Conservation (phyloP, 2,113 vertebrate genomes). For the Synchiropus splendidus region DNA sequence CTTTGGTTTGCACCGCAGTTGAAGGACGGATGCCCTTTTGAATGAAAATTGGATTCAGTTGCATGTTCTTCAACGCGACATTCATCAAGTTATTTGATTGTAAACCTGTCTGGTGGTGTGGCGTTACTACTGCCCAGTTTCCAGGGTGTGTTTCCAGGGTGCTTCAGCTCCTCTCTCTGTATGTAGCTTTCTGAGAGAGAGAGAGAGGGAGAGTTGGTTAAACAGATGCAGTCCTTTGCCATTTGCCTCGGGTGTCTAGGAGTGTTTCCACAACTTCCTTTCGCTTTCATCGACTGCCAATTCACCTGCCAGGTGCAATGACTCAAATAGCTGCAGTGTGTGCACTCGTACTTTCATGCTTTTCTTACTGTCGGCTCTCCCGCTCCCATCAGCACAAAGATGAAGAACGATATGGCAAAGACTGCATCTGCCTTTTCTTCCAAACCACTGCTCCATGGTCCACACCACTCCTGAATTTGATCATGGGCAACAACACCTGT, state of each 20-base stretch:
- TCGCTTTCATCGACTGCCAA: slow-evolving; percentile 50
- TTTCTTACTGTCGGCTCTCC: slow-evolving; percentile 11
- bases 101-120: slow-evolving; percentile 16
- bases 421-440: slow-evolving; percentile 9
- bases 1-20: slow-evolving; percentile 17
- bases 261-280: slow-evolving; percentile 53
- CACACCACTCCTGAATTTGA: too few relatives aligned
- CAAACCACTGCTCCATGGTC: too few relatives aligned
- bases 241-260: slow-evolving; percentile 48
- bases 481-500: too few relatives aligned
- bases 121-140: slow-evolving; percentile 27
- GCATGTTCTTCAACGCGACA: slow-evolving; percentile 25
- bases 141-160: slow-evolving; percentile 11
- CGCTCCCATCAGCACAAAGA: slow-evolving; percentile 22
- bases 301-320: slow-evolving; percentile 60
- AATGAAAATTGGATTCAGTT: slow-evolving; percentile 34
- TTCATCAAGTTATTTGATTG: slow-evolving; percentile 28
- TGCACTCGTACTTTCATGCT: slow-evolving; percentile 27
- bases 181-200: background rate
- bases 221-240: slow-evolving; percentile 46
- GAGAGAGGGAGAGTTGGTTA: slow-evolving; percentile 3
- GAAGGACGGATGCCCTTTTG: slow-evolving; percentile 5
- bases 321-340: slow-evolving; percentile 38
- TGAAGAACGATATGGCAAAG: slow-evolving; percentile 11
- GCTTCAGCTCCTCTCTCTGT: slow-evolving; percentile 3